Percentiles rank a stretch among this genome's conserved stretches.
phyloP scores from a whole-genome alignment of 1,140 invertebrate species.

The Venustaconcha ellipsiformis region DNA sequence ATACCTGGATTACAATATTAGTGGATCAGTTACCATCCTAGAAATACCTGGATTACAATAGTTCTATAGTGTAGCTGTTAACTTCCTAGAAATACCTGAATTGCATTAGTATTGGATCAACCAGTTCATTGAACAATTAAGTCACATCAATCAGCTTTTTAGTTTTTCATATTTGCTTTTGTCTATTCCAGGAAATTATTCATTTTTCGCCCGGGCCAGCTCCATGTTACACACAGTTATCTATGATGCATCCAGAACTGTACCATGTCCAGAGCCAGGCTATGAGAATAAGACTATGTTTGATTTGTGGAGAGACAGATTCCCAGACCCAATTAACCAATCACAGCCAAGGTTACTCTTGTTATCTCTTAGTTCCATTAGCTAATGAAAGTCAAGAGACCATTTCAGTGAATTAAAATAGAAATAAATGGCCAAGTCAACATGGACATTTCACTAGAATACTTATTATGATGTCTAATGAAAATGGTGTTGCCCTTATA shows the following conservation, averaged over 20 bases:
- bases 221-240: slow-evolving; percentile 57
- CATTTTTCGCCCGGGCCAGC: slow-evolving; percentile 57
- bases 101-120: slow-evolving; percentile 7
- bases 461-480: no score
- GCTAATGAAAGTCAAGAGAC: no score
- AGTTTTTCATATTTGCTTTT: neutral
- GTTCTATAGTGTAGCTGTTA: neutral
- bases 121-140: no score
- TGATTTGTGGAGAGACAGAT: slow-evolving; percentile 46
- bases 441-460: no score
- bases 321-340: slow-evolving; percentile 29
- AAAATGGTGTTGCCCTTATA: no score
- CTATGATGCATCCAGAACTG: slow-evolving; percentile 50
- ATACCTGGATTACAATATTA: no score
- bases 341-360: slow-evolving; percentile 33
- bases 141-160: no score
- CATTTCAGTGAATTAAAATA: no score
- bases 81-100: neutral
- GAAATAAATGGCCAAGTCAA: no score
- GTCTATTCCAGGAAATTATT: slow-evolving; percentile 51
- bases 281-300: slow-evolving; percentile 41
- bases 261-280: slow-evolving; percentile 37
- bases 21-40: neutral
- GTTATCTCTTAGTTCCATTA: no score
- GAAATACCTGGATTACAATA: slow-evolving; percentile 9